Evolutionary conservation across 2,113 vertebrate species (phyloP).

Genomic region (Phocoena phocoena): DNA sequence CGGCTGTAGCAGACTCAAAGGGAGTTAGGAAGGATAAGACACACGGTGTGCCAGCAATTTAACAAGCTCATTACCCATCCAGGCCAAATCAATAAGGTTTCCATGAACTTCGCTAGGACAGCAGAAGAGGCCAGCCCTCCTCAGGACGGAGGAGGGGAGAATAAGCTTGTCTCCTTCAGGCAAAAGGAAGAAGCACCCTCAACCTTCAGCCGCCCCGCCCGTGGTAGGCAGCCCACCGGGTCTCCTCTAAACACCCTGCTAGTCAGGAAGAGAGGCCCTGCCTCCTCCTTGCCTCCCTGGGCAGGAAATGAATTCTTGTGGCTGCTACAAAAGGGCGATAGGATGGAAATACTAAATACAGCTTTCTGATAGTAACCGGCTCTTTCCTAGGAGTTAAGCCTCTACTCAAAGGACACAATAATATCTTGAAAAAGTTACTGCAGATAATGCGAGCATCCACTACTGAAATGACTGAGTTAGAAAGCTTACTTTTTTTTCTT

Average conservation of each 20-base stretch:
- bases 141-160: rapidly evolving
- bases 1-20: background rate
- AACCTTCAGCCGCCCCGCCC: no score
- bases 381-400: background rate
- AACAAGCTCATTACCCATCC: no score
- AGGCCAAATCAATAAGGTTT: background rate
- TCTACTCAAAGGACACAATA: background rate
- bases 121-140: background rate
- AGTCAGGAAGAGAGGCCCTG: background rate
- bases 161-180: background rate
- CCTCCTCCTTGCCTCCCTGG: no score
- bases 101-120: background rate
- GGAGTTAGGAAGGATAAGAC: background rate
- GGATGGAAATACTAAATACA: background rate
- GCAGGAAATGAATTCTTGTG: background rate
- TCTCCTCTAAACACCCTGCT: background rate
- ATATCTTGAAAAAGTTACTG: background rate
- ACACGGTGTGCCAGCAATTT: background rate
- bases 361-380: background rate
- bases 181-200: background rate
- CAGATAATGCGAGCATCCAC: background rate
- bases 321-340: background rate
- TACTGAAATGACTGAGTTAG: background rate
- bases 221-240: background rate
- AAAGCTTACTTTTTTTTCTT: background rate